Conservation (phyloP, 2,113 vertebrate genomes). For the Callospermophilus lateralis region DNA sequence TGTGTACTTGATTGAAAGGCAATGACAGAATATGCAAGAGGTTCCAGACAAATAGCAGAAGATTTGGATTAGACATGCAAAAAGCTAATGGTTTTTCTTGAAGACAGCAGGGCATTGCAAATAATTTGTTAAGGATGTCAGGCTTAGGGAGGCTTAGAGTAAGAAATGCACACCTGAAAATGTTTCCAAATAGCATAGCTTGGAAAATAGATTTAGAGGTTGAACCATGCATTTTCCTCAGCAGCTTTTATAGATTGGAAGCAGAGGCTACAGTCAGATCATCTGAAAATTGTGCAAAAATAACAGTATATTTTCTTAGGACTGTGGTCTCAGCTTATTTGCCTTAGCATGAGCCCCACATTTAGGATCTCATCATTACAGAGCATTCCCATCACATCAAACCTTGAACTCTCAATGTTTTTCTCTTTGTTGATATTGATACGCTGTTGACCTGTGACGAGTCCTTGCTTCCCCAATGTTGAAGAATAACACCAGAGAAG, state of each 20-base stretch:
- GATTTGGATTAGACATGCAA: slow-evolving; percentile 23
- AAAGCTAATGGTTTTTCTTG: slow-evolving; percentile 53
- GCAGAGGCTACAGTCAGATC: neutral
- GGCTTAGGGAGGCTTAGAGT: neutral
- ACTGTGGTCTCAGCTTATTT: neutral
- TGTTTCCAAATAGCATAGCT: slow-evolving; percentile 7
- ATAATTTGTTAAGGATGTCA: neutral
- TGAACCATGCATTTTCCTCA: neutral
- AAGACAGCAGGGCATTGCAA: slow-evolving; percentile 1
- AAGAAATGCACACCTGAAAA: neutral
- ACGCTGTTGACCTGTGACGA: too few relatives aligned
- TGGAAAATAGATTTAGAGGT: neutral
- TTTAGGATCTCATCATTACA: neutral
- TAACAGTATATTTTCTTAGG: neutral
- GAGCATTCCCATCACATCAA: too few relatives aligned
- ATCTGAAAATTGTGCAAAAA: slow-evolving; percentile 1
- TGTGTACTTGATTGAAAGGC: neutral
- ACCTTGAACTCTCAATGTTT: neutral
- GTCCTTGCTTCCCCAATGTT: too few relatives aligned
- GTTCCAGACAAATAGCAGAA: slow-evolving; percentile 33
- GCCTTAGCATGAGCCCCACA: neutral
- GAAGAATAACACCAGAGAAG: too few relatives aligned
- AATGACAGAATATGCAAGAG: slow-evolving; percentile 26
- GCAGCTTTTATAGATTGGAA: neutral
- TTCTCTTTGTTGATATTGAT: neutral